phyloP scores from a whole-genome alignment of 2,888 invertebrate species.

The Sarcophaga rosellei region DNA sequence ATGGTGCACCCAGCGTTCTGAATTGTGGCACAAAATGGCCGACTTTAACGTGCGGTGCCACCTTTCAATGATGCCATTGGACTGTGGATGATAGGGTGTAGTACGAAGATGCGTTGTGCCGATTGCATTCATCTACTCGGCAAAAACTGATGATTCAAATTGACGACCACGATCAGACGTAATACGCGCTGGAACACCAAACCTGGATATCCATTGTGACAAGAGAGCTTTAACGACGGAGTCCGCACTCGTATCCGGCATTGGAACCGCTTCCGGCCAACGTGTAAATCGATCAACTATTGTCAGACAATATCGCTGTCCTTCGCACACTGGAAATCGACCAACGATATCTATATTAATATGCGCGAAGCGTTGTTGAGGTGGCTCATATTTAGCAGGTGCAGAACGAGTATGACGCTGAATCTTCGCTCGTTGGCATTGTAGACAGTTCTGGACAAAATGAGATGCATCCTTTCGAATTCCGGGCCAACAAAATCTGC shows the following conservation, averaged over 20 bases:
- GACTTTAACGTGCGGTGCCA: too few species aligned
- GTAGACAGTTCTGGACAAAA: slow-evolving; percentile 29
- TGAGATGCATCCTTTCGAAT: background rate
- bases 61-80: too few species aligned
- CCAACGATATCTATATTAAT: too few species aligned
- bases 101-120: too few species aligned
- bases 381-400: background rate
- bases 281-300: slow-evolving; percentile 39
- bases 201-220: slow-evolving; percentile 75
- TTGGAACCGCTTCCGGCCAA: slow-evolving; percentile 44
- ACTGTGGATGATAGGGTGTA: too few species aligned
- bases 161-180: too few species aligned
- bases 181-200: too few species aligned
- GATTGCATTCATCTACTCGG: background rate
- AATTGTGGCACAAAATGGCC: too few species aligned
- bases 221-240: slow-evolving; percentile 65
- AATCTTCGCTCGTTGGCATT: slow-evolving; percentile 32
- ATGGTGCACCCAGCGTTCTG: too few species aligned
- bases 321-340: too few species aligned
- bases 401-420: slow-evolving; percentile 28
- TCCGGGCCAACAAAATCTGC: slow-evolving; percentile 20
- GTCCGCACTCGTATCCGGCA: slow-evolving; percentile 53
- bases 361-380: background rate
- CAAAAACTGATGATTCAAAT: background rate
- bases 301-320: slow-evolving; percentile 21